Evolutionary conservation across 2,888 invertebrate species (phyloP), one percentile per base, ranked within the genome.

Genomic region (Loripinus fragilis): DNA sequence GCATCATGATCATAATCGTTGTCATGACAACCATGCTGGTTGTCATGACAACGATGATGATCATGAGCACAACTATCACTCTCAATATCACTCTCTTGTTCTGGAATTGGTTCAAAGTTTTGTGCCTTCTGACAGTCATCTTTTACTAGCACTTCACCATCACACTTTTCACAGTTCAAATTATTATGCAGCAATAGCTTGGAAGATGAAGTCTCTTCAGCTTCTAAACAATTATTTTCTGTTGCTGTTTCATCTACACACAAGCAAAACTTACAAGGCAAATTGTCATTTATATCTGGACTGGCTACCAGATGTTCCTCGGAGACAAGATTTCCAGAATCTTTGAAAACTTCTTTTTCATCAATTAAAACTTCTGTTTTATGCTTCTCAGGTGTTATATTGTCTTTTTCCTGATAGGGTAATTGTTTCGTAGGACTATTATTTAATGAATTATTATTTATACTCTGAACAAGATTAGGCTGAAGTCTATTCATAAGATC

Each of bases 311-410:
- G 42, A 12, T 65, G 2, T 28, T 67, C 67, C n/a, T 41, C 41
- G 38, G 7, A 38, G 23, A 28, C 1, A 20, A 8, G 23, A 33
- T 12, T 60, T 17, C 60, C 60, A 2, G 33, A 60, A 33, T 60
- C 60, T 71, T 75, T 76, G 80, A 83, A 83, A 41, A 83, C 83
- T 68, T 76, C 78, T 35, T 83, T 71, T 25, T 77, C 83, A 33
- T 23, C 74, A 17, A 72, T 55, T 17, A 73, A 33, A 55, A 15
- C 33, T 45, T 65, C 69, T 52, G 75, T 74, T 42, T 41, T 67
- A 41, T 42, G 41, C n/a, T 67, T n/a, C n/a, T 38, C 38, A 38
- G 30, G 33, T 20, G 15, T n/a, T 33, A 10, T 20, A 20, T 12
- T 70, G n/a, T 52, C 38, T 17, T 38, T 38, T 23, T 70, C 70